Base-by-base conservation (phyloP, 1,140 invertebrate species). In the Apis cerana region DNA sequence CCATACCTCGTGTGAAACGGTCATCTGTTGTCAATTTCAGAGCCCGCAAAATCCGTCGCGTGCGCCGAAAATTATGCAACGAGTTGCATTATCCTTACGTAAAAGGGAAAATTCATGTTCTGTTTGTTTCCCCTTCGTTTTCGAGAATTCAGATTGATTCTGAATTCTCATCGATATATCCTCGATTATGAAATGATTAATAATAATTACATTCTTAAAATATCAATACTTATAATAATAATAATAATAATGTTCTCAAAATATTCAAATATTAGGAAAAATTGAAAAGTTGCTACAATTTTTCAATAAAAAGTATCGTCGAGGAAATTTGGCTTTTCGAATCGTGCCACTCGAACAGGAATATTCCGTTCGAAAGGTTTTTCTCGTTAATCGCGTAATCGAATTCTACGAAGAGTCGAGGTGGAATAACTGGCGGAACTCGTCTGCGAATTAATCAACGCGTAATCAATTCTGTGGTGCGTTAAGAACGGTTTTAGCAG, bases 311-410 rank as follows among this genome's bases (percentile, higher is more conserved):
- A 43, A 7, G 0, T 43, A 43, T 43, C 33, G 3, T 2, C 33
- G 33, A 33, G 27, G 33, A 33, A 43, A 43, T 43, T 43, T 43
- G 33, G 4, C 33, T 43, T 43, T 7, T 43, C 33, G 33, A 7
- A 43, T 43, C 33, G 33, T 43, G 33, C 33, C 33, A 15, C 11
- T 33, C 5, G 1, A 27, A 59, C 10, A 4, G 3, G 21, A 43
- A 43, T 59, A 3, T 61, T 70, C 2, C 11, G 58, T 43, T 12
- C 64, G 12, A 61, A 69, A 15, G 65, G 72, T 77, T 78, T 79
- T 78, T 76, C 17, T 19, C 27, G 58, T 54, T 76, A 85, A 75
- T 81, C 80, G 77, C 61, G 61, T 84, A 71, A 77, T 82, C 64
- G 15, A 59, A 59, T 19, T 54, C 10, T 23, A 9, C 13, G 21